phyloP scores from a whole-genome alignment of 2,797 vertebrate species.

The Rhodeus uyekii region DNA sequence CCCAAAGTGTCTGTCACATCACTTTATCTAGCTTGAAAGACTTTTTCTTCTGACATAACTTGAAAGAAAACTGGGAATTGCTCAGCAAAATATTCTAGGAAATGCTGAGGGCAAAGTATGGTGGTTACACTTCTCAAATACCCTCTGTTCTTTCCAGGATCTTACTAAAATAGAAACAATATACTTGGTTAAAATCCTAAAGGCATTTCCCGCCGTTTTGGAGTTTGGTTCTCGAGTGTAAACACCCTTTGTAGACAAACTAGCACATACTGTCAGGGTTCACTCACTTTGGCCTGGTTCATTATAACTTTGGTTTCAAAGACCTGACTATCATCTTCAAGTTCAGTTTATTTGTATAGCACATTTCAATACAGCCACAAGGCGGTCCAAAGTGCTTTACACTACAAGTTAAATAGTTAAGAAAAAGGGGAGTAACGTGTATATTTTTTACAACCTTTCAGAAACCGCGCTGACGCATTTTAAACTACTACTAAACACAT shows the following conservation, averaged over 20 bases:
- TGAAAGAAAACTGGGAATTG: not conserved
- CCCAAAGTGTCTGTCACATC: not conserved
- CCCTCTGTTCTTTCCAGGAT: not conserved
- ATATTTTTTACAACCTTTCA: too few relatives aligned
- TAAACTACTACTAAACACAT: too few relatives aligned
- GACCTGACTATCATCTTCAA: not conserved
- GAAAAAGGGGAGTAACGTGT: too few relatives aligned
- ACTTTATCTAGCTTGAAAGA: not conserved
- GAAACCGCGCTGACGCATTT: too few relatives aligned
- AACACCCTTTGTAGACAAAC: not conserved
- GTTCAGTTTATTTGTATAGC: too few relatives aligned
- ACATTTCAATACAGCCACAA: too few relatives aligned
- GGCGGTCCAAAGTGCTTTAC: too few relatives aligned
- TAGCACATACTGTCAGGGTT: not conserved
- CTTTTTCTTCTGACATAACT: not conserved
- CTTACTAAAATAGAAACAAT: not conserved
- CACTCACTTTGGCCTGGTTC: not conserved
- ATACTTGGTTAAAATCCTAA: not conserved
- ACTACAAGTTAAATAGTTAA: too few relatives aligned
- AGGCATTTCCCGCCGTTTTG: not conserved
- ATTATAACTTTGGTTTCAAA: not conserved
- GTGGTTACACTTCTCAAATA: not conserved
- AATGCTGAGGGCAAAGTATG: not conserved
- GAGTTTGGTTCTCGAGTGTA: not conserved
- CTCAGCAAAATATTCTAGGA: not conserved